Evolutionary conservation across 1,140 invertebrate species (phyloP).

Genomic region (Drosophila elegans): DNA sequence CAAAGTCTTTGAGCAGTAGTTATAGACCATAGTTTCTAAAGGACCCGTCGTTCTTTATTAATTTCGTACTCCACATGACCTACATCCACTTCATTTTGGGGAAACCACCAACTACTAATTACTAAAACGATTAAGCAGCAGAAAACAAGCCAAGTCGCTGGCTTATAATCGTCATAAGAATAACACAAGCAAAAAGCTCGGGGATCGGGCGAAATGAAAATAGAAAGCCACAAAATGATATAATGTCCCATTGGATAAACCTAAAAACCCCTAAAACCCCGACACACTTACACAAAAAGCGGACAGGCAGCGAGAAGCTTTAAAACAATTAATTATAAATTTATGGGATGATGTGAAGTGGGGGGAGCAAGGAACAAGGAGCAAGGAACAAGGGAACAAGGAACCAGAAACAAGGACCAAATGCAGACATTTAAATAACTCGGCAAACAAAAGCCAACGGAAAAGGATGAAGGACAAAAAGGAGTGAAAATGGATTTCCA

Average conservation of each 20-base stretch:
- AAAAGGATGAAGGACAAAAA: constrained; percentile 53
- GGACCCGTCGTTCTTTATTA: background rate
- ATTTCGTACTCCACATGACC: constrained; percentile 19
- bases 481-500: constrained; percentile 83
- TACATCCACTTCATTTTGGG: constrained; percentile 17
- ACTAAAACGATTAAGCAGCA: constrained; percentile 65
- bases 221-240: constrained; percentile 73
- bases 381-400: background rate
- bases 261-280: background rate
- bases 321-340: constrained; percentile 84
- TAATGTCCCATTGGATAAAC: constrained; percentile 45
- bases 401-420: constrained; percentile 10
- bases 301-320: constrained; percentile 55
- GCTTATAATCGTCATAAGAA: constrained; percentile 50
- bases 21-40: background rate
- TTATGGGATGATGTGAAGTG: constrained; percentile 55
- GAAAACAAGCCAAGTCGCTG: constrained; percentile 18
- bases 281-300: constrained; percentile 19
- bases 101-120: constrained; percentile 58
- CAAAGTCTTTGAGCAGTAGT: too few relatives aligned
- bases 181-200: constrained; percentile 29
- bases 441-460: constrained; percentile 50
- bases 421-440: constrained; percentile 79
- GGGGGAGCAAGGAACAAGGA: background rate
- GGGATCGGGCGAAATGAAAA: constrained; percentile 43